Conservation (phyloP, 2,888 invertebrate genomes). For the Baccha elongata region DNA sequence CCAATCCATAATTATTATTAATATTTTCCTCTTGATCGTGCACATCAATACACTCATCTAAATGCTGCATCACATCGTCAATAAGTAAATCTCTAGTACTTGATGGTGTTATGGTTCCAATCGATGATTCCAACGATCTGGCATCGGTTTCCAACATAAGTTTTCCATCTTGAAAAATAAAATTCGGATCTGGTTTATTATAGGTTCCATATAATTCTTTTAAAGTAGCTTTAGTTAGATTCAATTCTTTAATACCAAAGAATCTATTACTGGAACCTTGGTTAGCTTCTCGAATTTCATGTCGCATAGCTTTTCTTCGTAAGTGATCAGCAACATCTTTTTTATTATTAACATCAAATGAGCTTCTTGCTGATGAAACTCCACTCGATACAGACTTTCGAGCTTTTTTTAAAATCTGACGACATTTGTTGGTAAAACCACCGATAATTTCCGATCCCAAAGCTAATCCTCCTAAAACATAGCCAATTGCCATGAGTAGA, state of each 20-base stretch:
- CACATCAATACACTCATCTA: conserved; percentile 43
- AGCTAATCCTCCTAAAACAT: conserved; percentile 85
- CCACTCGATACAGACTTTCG: conserved; percentile 76
- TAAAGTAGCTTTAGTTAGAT: conserved; percentile 79
- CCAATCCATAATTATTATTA: conserved; percentile 12
- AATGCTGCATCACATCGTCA: conserved; percentile 11
- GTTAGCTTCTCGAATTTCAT: conserved; percentile 10
- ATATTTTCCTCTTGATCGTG: conserved; percentile 34
- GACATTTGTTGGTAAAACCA: conserved; percentile 86
- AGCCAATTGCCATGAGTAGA: conserved; percentile 88
- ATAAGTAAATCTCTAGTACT: conserved; percentile 6
- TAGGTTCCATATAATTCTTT: conserved; percentile 79
- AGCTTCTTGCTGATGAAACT: conserved; percentile 77
- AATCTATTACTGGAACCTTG: conserved; percentile 72
- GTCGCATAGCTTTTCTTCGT: conserved; percentile 40
- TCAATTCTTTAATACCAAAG: conserved; percentile 79
- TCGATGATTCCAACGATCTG: conserved; percentile 66
- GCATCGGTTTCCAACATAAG: conserved; percentile 74
- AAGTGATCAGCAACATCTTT: conserved; percentile 58
- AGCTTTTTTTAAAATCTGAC: conserved; percentile 79
- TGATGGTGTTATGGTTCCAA: conserved; percentile 28
- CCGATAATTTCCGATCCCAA: conserved; percentile 88
- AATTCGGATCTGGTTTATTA: conserved; percentile 74
- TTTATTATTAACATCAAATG: conserved; percentile 50
- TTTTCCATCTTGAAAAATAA: conserved; percentile 74